A percentile compares a stretch with the other conserved stretches of the same genome.
These are phyloP conservation scores for Andrena praecox DNA, from an alignment of 2,888 invertebrate species.

Conservation along the genomic window DNA sequence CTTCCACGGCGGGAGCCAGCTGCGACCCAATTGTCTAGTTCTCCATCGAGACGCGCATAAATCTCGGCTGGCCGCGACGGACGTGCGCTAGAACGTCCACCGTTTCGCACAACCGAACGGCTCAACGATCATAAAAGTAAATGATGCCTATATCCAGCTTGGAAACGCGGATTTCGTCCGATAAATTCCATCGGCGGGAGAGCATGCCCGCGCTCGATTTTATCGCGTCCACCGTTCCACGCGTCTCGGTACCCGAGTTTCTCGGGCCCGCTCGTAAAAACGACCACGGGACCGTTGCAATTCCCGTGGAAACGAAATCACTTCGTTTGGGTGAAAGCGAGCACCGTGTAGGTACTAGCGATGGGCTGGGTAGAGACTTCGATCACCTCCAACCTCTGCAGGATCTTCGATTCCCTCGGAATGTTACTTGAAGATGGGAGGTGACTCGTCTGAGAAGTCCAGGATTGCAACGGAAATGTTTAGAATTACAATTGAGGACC, in stretches of 20 bases:
- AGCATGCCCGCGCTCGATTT: slow-evolving; percentile 3
- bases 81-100: slow-evolving; percentile 1
- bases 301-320: slow-evolving; percentile 29
- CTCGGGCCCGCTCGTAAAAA: neutral
- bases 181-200: slow-evolving; percentile 18
- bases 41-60: slow-evolving; percentile 55
- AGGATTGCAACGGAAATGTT: too few relatives aligned
- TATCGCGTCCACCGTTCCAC: neutral
- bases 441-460: too few relatives aligned
- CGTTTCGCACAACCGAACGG: neutral
- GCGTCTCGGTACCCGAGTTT: slow-evolving; percentile 4
- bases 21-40: slow-evolving; percentile 68
- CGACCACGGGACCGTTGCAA: neutral
- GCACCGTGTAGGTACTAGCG: neutral
- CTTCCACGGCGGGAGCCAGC: slow-evolving; percentile 45
- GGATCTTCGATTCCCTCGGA: too few relatives aligned
- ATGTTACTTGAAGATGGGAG: too few relatives aligned
- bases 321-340: slow-evolving; percentile 28
- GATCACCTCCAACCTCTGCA: too few relatives aligned
- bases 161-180: slow-evolving; percentile 13
- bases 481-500: too few relatives aligned
- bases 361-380: too few relatives aligned
- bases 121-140: slow-evolving; percentile 35
- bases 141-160: slow-evolving; percentile 38
- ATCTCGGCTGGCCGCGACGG: slow-evolving; percentile 34